Evolutionary conservation across 2,888 invertebrate genomes (phyloP).

Genomic region (Pseudococcus viburni): DNA sequence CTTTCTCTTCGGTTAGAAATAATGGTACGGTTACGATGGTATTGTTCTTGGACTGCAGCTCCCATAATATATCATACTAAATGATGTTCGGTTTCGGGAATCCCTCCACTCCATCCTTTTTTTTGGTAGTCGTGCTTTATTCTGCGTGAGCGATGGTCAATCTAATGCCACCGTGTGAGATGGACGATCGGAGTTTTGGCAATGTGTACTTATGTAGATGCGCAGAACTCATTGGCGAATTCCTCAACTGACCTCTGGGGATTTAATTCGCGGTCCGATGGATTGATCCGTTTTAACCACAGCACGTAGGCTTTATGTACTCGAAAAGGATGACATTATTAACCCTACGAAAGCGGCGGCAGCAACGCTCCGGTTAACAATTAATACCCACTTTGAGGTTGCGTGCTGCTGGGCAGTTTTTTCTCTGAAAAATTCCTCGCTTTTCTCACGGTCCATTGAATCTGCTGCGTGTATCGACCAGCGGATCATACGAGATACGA

Average conservation of each 20-base stretch:
- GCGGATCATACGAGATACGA: not conserved
- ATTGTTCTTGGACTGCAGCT: not conserved
- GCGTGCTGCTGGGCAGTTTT: not conserved
- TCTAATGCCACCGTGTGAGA: not conserved
- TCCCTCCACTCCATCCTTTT: not conserved
- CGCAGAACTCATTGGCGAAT: not conserved
- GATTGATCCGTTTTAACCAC: no score
- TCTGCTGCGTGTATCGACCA: not conserved
- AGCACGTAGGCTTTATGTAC: no score
- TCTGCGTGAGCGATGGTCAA: not conserved
- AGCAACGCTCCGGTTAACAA: not conserved
- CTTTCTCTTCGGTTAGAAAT: not conserved
- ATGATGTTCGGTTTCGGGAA: not conserved
- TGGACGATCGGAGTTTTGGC: not conserved
- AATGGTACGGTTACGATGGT: not conserved
- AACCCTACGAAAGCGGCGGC: not conserved
- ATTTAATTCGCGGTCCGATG: not conserved
- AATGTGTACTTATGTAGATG: no score
- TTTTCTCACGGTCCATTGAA: slow-evolving; percentile 43
- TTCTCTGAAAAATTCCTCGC: not conserved
- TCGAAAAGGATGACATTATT: not conserved
- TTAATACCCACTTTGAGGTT: not conserved
- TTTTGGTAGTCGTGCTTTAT: not conserved
- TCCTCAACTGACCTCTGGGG: not conserved
- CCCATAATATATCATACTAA: not conserved